Conservation (phyloP, 1,140 invertebrate species). For the Helicoverpa armigera region DNA sequence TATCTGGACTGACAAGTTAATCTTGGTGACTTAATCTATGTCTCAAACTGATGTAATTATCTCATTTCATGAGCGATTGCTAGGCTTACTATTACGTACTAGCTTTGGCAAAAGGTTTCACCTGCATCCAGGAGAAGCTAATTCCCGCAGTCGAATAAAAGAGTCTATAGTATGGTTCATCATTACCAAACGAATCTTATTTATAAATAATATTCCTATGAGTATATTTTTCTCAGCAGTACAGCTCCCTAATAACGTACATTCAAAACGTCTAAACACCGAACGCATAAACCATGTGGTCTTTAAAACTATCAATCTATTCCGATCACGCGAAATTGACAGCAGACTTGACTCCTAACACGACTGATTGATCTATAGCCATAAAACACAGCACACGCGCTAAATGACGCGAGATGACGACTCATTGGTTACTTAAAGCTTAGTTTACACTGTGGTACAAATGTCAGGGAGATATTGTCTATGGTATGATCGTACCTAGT, state of each 20-base stretch:
- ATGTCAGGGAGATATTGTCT: too few species aligned
- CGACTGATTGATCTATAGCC: conserved; percentile 29
- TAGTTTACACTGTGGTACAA: too few species aligned
- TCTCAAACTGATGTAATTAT: conserved; percentile 26
- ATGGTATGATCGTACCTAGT: too few species aligned
- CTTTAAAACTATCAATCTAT: conserved; percentile 26
- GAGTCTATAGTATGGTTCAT: too few species aligned
- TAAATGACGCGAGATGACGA: conserved; percentile 21
- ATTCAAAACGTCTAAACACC: neutral
- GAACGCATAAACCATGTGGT: conserved; percentile 21
- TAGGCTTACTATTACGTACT: neutral
- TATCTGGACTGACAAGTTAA: conserved; percentile 12
- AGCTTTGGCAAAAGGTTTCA: neutral
- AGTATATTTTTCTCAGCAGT: too few species aligned
- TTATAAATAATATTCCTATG: too few species aligned
- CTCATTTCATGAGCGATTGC: conserved; percentile 14
- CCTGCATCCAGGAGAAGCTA: too few species aligned
- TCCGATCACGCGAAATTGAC: conserved; percentile 24
- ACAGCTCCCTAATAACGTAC: neutral
- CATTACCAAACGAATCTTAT: too few species aligned
- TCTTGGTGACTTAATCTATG: conserved; percentile 38
- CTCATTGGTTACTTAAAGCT: conserved; percentile 22
- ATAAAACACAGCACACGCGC: conserved; percentile 21
- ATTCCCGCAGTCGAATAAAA: too few species aligned
- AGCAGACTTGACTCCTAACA: conserved; percentile 36